Base-by-base conservation (phyloP, 2,888 invertebrate genomes). In the Pelosia muscerda region DNA sequence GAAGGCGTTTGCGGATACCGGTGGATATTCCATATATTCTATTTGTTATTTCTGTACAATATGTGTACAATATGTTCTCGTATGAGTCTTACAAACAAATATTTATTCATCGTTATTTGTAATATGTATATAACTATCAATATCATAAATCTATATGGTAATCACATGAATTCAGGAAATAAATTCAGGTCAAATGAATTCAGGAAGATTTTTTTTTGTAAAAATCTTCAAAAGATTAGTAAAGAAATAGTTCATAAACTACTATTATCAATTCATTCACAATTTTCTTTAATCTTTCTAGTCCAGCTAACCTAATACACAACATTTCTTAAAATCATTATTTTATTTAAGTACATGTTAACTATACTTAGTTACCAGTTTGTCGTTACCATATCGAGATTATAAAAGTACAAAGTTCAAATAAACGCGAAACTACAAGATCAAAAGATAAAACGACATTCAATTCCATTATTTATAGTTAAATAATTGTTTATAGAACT, bases 1-100 rank as follows among this genome's bases (percentile, higher is more conserved):
- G 66, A 82, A 77, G 69, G 74, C 75, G 74, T 67, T 67, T 65
- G 66, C 63, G 64, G 66, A 74, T 75, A 68, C 74, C 61, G 74
- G 75, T 82, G 85, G 86, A 89, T 84, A 85, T 75, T 76, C 83
- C 81, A 57, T 69, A 69, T 71, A n/a, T 69, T 73, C 70, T 74
- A 67, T 64, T 49, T 55, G 56, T 60, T 78, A 73, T 80, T 77
- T 42, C n/a, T n/a, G n/a, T n/a, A n/a, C n/a, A n/a, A n/a, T 38
- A 55, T 38, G 34, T 26, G 11, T 19, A 42, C n/a, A n/a, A 6
- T n/a, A 49, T n/a, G 4, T 25, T 23, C 13, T 34, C 34, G 13
- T 59, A 34, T 38, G n/a, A 19, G 8, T 49, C 9, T 19, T 19
- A 19, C 0, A 19, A 19, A 34, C 10, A 1, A 34, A 11, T 11